phyloP scores from a whole-genome alignment of 2,797 vertebrate species.

The Sternotherus odoratus region DNA sequence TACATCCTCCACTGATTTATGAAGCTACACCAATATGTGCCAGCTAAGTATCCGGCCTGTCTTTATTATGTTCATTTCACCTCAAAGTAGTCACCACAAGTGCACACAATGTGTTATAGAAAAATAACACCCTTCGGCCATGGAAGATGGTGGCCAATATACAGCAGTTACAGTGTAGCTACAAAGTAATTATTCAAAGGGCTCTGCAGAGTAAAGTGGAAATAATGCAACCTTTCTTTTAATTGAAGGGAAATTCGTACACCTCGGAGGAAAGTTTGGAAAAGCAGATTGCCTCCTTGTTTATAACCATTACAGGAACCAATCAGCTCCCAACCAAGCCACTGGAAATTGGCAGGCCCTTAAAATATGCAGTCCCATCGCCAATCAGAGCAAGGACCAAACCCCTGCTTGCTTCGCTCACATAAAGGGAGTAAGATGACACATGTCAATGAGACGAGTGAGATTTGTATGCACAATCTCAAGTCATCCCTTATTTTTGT shows the following conservation, averaged over 20 bases:
- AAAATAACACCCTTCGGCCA: background rate
- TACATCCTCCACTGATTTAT: background rate
- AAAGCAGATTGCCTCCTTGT: background rate
- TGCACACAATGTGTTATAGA: background rate
- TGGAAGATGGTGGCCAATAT: background rate
- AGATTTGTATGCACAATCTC: background rate
- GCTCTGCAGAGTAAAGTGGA: background rate
- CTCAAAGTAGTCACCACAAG: background rate
- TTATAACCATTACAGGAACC: background rate
- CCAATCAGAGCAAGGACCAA: background rate
- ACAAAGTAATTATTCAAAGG: background rate
- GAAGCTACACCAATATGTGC: background rate
- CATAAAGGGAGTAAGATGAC: background rate
- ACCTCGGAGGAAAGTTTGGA: background rate
- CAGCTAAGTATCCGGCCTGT: background rate
- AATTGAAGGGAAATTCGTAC: background rate
- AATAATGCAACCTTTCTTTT: background rate
- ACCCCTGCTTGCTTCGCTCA: background rate
- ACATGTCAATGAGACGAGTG: accelerated
- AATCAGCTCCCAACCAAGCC: background rate
- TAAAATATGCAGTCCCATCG: background rate
- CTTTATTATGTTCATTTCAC: background rate
- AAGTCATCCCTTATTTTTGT: background rate
- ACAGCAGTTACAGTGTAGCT: background rate
- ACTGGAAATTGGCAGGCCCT: background rate